Conservation (phyloP, 2,113 vertebrate species). For the Morone chrysops region DNA sequence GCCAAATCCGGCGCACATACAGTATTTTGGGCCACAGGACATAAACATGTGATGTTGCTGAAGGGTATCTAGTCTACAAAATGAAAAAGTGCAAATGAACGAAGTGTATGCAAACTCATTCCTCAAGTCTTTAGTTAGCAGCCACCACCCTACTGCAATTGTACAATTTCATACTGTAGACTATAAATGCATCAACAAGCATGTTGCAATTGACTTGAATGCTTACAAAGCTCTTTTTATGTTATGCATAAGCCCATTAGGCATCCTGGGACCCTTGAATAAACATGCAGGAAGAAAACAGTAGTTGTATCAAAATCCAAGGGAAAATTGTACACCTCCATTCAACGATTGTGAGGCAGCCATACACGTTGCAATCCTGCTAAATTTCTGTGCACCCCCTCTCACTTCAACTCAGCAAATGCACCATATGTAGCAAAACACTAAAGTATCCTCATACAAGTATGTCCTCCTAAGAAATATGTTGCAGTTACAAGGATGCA, state of each 20-base stretch:
- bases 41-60: background rate
- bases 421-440: background rate
- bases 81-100: background rate
- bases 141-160: background rate
- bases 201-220: constrained; percentile 48
- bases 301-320: constrained; percentile 42
- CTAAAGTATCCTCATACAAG: background rate
- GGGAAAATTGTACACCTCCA: constrained; percentile 11
- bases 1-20: background rate
- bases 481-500: constrained; percentile 6
- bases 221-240: constrained; percentile 67
- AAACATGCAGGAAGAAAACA: constrained; percentile 55
- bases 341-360: constrained; percentile 23
- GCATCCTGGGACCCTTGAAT: constrained; percentile 54
- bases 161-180: constrained; percentile 19
- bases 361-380: constrained; percentile 39
- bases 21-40: background rate
- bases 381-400: constrained; percentile 14
- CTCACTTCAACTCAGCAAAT: constrained; percentile 21
- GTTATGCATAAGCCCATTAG: constrained; percentile 57
- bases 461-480: background rate
- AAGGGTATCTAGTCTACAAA: background rate
- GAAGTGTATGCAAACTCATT: background rate
- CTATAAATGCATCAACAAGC: constrained; percentile 35
- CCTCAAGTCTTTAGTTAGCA: constrained; percentile 3